These are phyloP conservation scores for Crotalus helleri DNA, from an alignment of 2,113 vertebrate genomes.

Conservation along the genomic window DNA sequence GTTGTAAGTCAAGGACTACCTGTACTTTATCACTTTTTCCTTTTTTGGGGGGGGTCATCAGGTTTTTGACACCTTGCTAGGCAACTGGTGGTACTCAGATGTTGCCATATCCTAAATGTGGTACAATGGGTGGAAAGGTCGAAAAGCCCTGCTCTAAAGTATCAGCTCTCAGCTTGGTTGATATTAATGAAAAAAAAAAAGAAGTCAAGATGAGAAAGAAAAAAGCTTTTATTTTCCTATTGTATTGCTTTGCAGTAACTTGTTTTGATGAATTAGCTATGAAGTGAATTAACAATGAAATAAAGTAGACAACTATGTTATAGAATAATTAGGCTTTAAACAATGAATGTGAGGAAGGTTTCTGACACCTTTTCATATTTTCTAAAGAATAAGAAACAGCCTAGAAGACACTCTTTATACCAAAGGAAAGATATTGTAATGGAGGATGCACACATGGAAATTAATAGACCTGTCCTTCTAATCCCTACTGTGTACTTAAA, in stretches of 20 bases:
- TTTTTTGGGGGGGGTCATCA: no score
- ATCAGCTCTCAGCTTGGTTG: conserved; percentile 12
- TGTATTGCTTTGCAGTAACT: conserved; percentile 9
- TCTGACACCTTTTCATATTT: not conserved
- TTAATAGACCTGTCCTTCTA: not conserved
- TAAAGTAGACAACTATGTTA: not conserved
- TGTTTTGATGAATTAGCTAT: not conserved
- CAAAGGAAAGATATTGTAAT: not conserved
- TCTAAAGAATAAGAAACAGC: not conserved
- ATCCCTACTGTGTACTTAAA: not conserved
- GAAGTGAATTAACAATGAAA: not conserved
- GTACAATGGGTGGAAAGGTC: no score
- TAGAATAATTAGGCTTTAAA: not conserved
- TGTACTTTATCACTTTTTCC: no score
- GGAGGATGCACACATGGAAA: not conserved
- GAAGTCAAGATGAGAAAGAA: not conserved
- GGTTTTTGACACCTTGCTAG: no score
- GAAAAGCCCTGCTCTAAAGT: not conserved
- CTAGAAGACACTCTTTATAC: not conserved
- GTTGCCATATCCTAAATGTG: no score
- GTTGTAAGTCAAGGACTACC: no score
- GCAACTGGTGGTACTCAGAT: no score
- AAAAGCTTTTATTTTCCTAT: conserved; percentile 7
- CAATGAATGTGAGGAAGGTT: not conserved
- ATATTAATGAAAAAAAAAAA: not conserved